A percentile compares a stretch with the other conserved stretches of the same genome.
Evolutionary conservation across 2,888 invertebrate genomes (phyloP).

Genomic region (Balanococcus diminutus): DNA sequence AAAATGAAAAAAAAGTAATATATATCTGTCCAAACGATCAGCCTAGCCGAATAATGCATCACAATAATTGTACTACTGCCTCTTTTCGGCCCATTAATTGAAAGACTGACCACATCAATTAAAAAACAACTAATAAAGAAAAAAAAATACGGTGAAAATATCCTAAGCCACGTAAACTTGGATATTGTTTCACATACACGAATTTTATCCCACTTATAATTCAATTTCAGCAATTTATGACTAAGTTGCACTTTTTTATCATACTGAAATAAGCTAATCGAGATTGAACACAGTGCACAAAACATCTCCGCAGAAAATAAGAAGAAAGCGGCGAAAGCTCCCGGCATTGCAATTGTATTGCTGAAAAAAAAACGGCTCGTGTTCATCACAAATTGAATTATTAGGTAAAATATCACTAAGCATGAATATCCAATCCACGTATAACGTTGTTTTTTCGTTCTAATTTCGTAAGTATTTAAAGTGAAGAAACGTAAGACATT

Average conservation of each 20-base stretch:
- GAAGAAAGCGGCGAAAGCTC: neutral
- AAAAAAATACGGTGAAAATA: neutral
- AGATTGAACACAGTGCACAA: neutral
- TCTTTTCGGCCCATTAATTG: neutral
- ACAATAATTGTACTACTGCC: neutral
- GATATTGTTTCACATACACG: neutral
- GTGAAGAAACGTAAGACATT: neutral
- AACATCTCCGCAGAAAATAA: neutral
- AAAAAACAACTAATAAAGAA: neutral
- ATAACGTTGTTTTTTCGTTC: neutral
- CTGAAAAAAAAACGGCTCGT: neutral
- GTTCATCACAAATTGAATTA: neutral
- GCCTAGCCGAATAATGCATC: conserved; percentile 24
- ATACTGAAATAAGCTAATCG: neutral
- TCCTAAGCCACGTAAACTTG: neutral
- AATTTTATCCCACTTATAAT: neutral
- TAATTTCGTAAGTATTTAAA: neutral
- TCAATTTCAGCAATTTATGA: neutral
- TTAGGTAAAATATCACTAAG: neutral
- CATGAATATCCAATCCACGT: neutral
- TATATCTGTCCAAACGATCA: conserved; percentile 18
- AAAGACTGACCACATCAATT: neutral
- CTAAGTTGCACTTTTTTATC: neutral
- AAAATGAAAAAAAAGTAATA: neutral
- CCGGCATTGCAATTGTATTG: too few species aligned